Evolutionary conservation across 1,140 invertebrate species (phyloP), one percentile per base, ranked within the genome.

Genomic region (Drosophila saltans): DNA sequence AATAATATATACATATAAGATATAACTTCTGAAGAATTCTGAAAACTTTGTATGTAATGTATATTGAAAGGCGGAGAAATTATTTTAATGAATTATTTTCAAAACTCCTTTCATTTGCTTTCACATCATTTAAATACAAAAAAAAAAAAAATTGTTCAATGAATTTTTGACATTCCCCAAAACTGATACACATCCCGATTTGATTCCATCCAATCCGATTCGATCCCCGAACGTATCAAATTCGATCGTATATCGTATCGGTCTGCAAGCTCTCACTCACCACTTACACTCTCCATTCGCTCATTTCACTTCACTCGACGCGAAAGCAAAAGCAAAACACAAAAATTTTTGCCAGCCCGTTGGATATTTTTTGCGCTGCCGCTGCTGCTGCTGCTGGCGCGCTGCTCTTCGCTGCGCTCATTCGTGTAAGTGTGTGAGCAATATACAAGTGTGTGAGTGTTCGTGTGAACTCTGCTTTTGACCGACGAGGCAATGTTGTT

Each of bases 401-500:
- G 74, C 66, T 65, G 40, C 59, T 24, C 36, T 61, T 9, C 11
- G 40, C 28, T 58, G 57, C 56, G 56, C 56, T 58, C 36, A 16
- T 61, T 40, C 40, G 36, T 26, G 40, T 64, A 52, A 52, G 1
- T 16, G 62, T 55, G 56, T 52, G 48, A 48, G 45, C 30, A 33
- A 33, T 67, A 43, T 48, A 62, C 72, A 33, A 43, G 63, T 66
- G 9, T 58, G 8, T 61, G 9, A 58, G 52, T 71, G 81, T 83
- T 84, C 80, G 84, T 84, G 80, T 88, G 84, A 88, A 88, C 84
- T 88, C 84, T 88, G 83, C 83, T 88, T 88, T 83, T 88, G 83
- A 88, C 83, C 83, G 83, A 88, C 80, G 83, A 88, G 84, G 83
- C 83, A 88, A 86, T 86, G 83, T 86, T 86, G 83, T 86, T 86